A percentile compares a stretch with the other conserved stretches of the same genome.
phyloP scores from a whole-genome alignment of 2,888 invertebrate genomes.

The Diaphora mendica region DNA sequence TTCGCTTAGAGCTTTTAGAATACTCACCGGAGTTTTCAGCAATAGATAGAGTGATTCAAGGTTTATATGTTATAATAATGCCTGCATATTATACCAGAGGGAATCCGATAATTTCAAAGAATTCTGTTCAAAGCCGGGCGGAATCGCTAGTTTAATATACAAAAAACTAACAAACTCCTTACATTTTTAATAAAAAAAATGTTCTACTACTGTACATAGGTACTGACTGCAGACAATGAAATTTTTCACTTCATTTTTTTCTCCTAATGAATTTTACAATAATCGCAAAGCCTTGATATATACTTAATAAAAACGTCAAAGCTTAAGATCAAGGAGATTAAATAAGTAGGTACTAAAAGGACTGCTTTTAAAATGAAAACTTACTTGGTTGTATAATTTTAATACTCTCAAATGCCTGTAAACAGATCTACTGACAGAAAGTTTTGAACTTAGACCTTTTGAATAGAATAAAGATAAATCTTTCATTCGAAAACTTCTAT shows the following conservation, averaged over 20 bases:
- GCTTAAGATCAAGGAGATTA: background rate
- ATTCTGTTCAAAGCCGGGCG: too few species aligned
- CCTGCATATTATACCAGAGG: too few species aligned
- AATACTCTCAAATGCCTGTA: background rate
- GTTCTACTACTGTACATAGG: too few species aligned
- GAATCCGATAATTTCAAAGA: too few species aligned
- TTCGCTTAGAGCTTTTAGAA: too few species aligned
- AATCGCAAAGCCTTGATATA: background rate
- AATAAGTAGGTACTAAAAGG: background rate
- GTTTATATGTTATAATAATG: too few species aligned
- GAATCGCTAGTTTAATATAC: too few species aligned
- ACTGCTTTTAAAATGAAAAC: background rate
- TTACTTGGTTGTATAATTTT: background rate
- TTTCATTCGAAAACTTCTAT: background rate
- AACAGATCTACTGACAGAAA: background rate
- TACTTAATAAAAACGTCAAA: background rate
- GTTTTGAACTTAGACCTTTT: background rate
- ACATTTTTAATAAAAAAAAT: too few species aligned
- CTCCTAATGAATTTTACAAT: background rate
- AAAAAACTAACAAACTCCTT: too few species aligned
- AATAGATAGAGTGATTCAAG: too few species aligned
- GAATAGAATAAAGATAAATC: background rate
- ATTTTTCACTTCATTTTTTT: background rate
- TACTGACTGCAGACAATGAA: background rate
- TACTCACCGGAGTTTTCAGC: too few species aligned